Percentiles rank a stretch among this genome's conserved stretches.
phyloP scores from a whole-genome alignment of 2,113 vertebrate genomes.

The Tauraco erythrolophus region DNA sequence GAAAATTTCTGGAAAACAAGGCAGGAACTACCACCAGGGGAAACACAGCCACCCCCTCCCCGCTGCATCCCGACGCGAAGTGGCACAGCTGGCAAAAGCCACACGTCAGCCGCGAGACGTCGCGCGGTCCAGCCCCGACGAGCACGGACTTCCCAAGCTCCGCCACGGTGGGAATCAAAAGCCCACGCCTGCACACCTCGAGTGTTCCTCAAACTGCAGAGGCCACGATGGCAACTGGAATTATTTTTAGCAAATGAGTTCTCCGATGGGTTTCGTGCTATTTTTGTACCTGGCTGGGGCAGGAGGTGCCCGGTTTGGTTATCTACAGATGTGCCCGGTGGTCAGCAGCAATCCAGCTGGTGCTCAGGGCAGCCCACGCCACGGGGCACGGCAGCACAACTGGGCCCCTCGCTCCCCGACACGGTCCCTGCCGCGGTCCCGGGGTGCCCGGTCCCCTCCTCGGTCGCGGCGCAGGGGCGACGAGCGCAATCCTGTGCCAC shows the following conservation, averaged over 20 bases:
- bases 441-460: not conserved
- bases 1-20: accelerated
- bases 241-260: not conserved
- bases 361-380: no score
- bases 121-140: accelerated
- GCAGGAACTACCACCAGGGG: accelerated
- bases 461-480: not conserved
- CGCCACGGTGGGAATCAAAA: accelerated
- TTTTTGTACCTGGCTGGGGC: not conserved
- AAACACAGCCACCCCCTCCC: not conserved
- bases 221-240: accelerated
- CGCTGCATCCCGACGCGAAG: not conserved
- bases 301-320: not conserved
- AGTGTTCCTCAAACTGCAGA: accelerated
- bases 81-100: not conserved
- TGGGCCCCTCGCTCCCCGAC: not conserved
- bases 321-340: not conserved
- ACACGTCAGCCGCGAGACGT: not conserved
- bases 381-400: no score
- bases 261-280: not conserved
- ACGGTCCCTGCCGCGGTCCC: accelerated
- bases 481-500: accelerated
- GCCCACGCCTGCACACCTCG: accelerated
- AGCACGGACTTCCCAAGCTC: not conserved
- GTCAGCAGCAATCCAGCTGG: not conserved